Evolutionary conservation across 2,888 invertebrate species (phyloP).

Genomic region (Uropetala carovei): DNA sequence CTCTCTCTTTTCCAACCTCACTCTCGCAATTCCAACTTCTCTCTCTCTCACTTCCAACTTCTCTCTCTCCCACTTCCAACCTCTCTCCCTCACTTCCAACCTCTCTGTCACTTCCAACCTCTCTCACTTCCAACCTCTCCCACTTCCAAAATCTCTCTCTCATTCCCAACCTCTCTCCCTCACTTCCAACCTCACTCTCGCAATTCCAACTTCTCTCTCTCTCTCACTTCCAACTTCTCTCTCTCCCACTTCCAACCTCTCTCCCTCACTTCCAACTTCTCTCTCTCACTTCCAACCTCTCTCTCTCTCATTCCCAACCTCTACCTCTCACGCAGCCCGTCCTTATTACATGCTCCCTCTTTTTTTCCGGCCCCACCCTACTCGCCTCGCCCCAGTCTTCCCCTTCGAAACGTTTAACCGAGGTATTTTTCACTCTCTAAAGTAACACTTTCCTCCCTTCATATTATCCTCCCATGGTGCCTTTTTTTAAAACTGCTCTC

Average conservation of each 20-base stretch:
- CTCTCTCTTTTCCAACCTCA: not conserved
- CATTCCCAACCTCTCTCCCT: not conserved
- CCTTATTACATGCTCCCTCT: not conserved
- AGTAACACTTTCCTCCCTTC: conserved; percentile 17
- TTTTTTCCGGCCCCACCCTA: not conserved
- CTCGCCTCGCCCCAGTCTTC: not conserved
- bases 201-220: not conserved
- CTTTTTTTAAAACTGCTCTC: not conserved
- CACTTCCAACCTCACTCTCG: too few relatives aligned
- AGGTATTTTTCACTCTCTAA: not conserved
- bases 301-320: not conserved
- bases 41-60: not conserved
- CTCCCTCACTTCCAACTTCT: not conserved
- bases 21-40: too few relatives aligned
- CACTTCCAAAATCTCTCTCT: not conserved
- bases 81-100: not conserved
- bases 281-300: not conserved
- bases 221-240: not conserved
- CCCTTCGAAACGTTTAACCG: not conserved
- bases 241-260: not conserved
- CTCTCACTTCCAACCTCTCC: not conserved
- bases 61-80: not conserved
- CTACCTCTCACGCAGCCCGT: not conserved
- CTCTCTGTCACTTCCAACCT: too few relatives aligned
- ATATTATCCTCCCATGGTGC: not conserved